Evolutionary conservation across 2,113 vertebrate genomes (phyloP).

Genomic region (Okapia johnstoni): DNA sequence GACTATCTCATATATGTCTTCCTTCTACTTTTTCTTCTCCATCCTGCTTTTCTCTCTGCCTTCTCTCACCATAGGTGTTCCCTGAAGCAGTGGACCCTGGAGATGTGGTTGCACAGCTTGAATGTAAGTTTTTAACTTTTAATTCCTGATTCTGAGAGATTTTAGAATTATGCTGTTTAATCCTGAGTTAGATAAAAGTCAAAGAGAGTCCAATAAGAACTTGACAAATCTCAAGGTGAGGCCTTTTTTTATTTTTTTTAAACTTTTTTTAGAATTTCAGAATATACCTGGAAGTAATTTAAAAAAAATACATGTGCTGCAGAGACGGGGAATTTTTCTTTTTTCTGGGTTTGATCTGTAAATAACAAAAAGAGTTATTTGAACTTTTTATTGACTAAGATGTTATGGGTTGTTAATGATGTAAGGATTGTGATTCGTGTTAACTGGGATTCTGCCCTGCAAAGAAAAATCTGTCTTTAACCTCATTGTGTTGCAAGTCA

Average conservation of each 20-base stretch:
- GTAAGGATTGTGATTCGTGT: neutral
- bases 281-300: neutral
- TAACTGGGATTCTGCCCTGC: neutral
- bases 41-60: neutral
- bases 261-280: neutral
- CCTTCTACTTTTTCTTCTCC: neutral
- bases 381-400: neutral
- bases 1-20: neutral
- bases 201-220: neutral
- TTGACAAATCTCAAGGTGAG: neutral
- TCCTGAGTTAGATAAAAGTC: conserved; percentile 10
- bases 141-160: neutral
- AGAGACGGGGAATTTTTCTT: neutral
- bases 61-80: conserved; percentile 80
- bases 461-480: neutral
- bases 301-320: neutral
- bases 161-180: conserved; percentile 21
- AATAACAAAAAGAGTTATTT: neutral
- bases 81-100: conserved; percentile 88
- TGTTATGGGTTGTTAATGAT: neutral
- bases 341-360: neutral
- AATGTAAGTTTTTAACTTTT: conserved; percentile 83
- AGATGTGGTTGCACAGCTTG: conserved; percentile 90
- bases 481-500: neutral
- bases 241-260: neutral